A percentile compares a stretch with the other conserved stretches of the same genome.
phyloP scores from a whole-genome alignment of 2,113 vertebrate genomes.

The Scopus umbretta region DNA sequence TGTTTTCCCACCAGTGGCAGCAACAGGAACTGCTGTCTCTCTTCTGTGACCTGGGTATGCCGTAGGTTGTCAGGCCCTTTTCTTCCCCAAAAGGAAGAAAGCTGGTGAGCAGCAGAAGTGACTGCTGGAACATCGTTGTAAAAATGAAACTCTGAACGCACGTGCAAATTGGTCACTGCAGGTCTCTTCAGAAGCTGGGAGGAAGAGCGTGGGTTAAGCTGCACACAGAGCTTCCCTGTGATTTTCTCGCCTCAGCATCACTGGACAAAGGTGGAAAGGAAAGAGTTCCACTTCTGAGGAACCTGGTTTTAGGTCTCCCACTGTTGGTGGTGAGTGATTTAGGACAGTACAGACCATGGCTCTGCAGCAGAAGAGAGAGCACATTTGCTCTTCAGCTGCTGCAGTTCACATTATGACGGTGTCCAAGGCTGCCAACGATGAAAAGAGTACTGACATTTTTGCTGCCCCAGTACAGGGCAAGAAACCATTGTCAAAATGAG shows the following conservation, averaged over 20 bases:
- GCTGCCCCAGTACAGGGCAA: neutral
- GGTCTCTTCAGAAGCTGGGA: neutral
- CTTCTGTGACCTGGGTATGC: neutral
- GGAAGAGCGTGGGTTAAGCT: neutral
- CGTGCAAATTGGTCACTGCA: neutral
- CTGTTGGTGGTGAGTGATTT: neutral
- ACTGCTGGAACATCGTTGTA: neutral
- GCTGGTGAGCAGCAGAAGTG: neutral
- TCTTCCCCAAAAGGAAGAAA: neutral
- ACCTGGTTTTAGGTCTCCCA: neutral
- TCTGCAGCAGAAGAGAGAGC: neutral
- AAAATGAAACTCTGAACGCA: neutral
- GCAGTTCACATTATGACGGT: fast-evolving
- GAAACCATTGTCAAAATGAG: neutral
- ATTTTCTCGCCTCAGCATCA: neutral
- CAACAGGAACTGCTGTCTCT: neutral
- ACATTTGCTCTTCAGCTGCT: neutral
- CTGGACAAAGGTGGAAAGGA: neutral
- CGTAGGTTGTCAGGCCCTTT: fast-evolving
- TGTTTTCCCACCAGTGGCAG: neutral
- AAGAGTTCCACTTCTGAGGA: neutral
- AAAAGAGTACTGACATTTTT: neutral
- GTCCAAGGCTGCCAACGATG: neutral
- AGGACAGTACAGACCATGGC: neutral
- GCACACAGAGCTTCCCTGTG: neutral